Conservation (phyloP, 2,797 vertebrate genomes). For the Schizopygopsis malacanthus region DNA sequence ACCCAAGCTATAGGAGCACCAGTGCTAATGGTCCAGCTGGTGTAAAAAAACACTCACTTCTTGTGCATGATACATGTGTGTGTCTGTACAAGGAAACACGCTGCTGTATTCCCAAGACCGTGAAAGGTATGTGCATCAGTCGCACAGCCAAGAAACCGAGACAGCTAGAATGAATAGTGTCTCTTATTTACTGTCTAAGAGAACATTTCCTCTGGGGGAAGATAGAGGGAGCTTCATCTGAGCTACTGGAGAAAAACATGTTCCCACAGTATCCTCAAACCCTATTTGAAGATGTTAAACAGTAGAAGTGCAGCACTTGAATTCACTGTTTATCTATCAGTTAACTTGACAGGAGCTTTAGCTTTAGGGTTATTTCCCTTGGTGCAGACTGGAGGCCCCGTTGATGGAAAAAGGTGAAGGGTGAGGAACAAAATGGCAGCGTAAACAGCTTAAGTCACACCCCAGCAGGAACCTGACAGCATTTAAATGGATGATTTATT, state of each 20-base stretch:
- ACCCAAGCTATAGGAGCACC: conserved; percentile 27
- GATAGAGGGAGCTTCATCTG: conserved; percentile 31
- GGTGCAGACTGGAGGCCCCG: conserved; percentile 31
- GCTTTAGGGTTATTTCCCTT: conserved; percentile 40
- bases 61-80: conserved; percentile 24
- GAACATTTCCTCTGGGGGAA: conserved; percentile 46
- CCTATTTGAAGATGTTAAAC: conserved; percentile 37
- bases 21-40: conserved; percentile 39
- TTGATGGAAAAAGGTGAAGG: conserved; percentile 52
- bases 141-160: conserved; percentile 44
- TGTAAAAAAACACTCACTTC: conserved; percentile 11
- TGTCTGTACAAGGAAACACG: conserved; percentile 13
- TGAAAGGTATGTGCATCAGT: conserved; percentile 39
- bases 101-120: conserved; percentile 28
- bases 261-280: conserved; percentile 41
- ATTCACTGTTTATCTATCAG: conserved; percentile 54
- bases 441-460: conserved; percentile 62
- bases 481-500: conserved; percentile 66
- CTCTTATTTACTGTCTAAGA: conserved; percentile 35
- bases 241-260: conserved; percentile 47
- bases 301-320: conserved; percentile 42
- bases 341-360: conserved; percentile 50
- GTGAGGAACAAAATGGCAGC: conserved; percentile 41
- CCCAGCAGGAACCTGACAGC: conserved; percentile 56
- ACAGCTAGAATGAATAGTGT: conserved; percentile 49